Base-by-base conservation (phyloP, 2,797 vertebrate genomes). In the Neomorphus geoffroyi region DNA sequence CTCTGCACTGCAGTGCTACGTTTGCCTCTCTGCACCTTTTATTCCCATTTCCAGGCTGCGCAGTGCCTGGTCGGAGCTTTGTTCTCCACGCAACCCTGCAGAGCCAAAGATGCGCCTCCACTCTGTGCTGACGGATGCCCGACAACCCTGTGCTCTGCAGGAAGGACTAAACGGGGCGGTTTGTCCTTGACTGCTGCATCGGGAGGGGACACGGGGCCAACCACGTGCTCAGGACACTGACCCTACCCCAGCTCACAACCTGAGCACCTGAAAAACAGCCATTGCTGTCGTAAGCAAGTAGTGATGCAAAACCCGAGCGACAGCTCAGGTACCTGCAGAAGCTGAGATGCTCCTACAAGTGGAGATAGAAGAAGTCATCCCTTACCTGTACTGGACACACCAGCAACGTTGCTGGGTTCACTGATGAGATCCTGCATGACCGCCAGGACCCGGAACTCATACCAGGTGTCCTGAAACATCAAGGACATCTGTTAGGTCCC, bases 351-450 rank as follows among this genome's bases (percentile, higher is more conserved):
- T 65, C 79, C 79, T 67, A 30, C n/a, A 30, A 37, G 43, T 2
- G 0, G 5, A 18, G 35, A 28, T 4, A 57, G 27, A 33, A 69
- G 79, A 51, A 41, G 24, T 9, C 30, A 21, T 6, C 33, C 50
- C 95, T 95, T 96, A 99, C 99, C 99, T 98, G 99, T 99, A 91
- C 99, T 99, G 88, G 99, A 99, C 93, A 99, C 99, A 30, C 99
- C 99, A 95, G 99, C 99, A 50, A 99, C 98, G 65, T 99, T 99
- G 98, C 99, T 99, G 98, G 99, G 99, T 97, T 99, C 99, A 10
- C 99, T 99, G 98, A 99, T 99, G 97, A 99, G 98, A 98, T 99
- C 99, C 94, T 99, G 99, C 99, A 99, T 99, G 98, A 99, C 99
- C 6, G 99, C 99, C 98, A 99, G 98, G 94, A 99, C 99, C 70